Conservation (phyloP, 2,797 vertebrate species). For the Hydrolagus colliei region DNA sequence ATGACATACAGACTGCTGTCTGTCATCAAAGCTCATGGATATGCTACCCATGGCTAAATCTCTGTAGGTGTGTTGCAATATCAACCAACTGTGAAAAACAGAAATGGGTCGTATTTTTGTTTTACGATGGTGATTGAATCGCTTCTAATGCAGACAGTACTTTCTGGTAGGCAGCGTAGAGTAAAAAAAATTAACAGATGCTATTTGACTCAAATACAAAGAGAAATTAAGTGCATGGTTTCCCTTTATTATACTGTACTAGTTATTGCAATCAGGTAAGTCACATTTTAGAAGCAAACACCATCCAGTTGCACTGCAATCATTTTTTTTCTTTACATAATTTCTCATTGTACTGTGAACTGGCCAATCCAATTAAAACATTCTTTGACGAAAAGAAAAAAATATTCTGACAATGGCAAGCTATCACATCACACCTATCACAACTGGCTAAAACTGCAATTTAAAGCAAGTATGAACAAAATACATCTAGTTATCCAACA, state of each 20-base stretch:
- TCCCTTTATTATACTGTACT: constrained; percentile 93
- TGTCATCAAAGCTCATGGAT: background rate
- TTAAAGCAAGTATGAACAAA: constrained; percentile 75
- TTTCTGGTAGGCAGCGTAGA: background rate
- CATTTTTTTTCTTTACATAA: constrained; percentile 88
- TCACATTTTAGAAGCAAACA: constrained; percentile 98
- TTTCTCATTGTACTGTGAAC: constrained; percentile 89
- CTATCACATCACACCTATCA: constrained; percentile 89
- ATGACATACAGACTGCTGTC: constrained; percentile 1
- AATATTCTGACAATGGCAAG: constrained; percentile 89
- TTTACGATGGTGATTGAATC: background rate
- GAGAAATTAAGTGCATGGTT: constrained; percentile 58
- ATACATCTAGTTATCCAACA: constrained; percentile 59
- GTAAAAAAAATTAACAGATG: background rate
- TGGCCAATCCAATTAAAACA: constrained; percentile 96
- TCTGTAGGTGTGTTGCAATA: background rate
- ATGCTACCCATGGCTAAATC: background rate
- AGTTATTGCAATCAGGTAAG: constrained; percentile 97
- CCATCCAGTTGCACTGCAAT: constrained; percentile 94
- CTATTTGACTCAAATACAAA: background rate
- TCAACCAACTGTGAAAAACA: background rate
- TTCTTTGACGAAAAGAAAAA: constrained; percentile 90
- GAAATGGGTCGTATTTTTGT: background rate
- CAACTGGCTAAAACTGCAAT: constrained; percentile 87
- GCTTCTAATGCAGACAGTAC: background rate